Base-by-base conservation (phyloP, 2,888 invertebrate genomes). In the Cephus sareptanus region DNA sequence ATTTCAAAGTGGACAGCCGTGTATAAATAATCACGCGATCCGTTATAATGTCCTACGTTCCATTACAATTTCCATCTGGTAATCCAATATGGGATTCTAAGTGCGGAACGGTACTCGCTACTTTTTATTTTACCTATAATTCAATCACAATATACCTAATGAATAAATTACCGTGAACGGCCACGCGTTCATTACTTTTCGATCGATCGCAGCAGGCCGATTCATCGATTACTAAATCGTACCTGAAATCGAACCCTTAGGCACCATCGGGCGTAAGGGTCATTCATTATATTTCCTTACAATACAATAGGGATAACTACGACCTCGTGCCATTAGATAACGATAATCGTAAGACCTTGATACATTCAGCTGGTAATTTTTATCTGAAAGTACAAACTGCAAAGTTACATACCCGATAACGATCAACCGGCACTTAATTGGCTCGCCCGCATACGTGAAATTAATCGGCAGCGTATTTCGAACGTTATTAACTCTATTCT, bases 1-100 rank as follows among this genome's bases (percentile, higher is more conserved):
- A 88, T 89, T 89, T 87, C 84, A 85, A 86, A 87, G 84, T 77
- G 83, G 82, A 78, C 37, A 74, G 71, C 56, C 56, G 34, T 68
- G 15, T 23, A 23, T 23, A 56, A 56, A 56, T 56, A 40, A 15
- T 40, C 6, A 56, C 23, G 9, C 56, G 15, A 56, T 23, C 56
- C 56, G 23, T 56, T 23, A 56, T 56, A 56, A 56, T 9, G 23
- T 56, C 15, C 9, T 56, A 56, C 9, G 23, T 56, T 56, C 23
- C 23, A 56, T 23, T 56, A 23, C 9, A 23, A 56, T 56, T 23
- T 56, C 56, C 15, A 56, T 9, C 56, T 56, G 9, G 56, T 23
- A 56, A 56, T 56, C 56, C 23, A 56, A 9, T 56, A 56, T 23
- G 56, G 23, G 56, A 56, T 56, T 23, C 56, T 23, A 56, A 56